A percentile compares a stretch with the other conserved stretches of the same genome.
phyloP scores from a whole-genome alignment of 2,113 vertebrate genomes.

The Tupaia chinensis region DNA sequence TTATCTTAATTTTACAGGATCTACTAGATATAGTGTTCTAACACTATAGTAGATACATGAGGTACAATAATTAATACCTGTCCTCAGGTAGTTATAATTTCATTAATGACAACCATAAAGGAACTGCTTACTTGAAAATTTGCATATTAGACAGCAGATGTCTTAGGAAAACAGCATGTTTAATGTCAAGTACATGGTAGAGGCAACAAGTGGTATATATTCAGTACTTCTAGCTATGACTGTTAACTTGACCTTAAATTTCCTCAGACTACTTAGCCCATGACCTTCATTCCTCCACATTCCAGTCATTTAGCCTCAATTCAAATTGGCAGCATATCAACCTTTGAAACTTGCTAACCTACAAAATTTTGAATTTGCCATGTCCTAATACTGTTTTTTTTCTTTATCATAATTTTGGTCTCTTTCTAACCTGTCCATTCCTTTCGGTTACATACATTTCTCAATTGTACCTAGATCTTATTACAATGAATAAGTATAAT shows the following conservation, averaged over 20 bases:
- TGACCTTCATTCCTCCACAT: background rate
- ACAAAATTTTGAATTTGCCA: background rate
- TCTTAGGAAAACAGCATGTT: background rate
- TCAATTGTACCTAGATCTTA: background rate
- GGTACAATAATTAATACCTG: background rate
- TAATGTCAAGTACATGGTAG: background rate
- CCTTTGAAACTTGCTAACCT: background rate
- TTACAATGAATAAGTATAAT: background rate
- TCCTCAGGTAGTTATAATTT: background rate
- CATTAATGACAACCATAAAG: background rate
- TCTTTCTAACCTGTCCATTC: background rate
- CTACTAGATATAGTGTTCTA: background rate
- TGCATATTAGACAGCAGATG: background rate
- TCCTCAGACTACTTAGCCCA: background rate
- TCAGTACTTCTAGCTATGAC: background rate
- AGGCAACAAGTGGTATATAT: background rate
- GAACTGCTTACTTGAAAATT: background rate
- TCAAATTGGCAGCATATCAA: background rate
- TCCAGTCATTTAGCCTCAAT: background rate
- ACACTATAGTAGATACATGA: background rate
- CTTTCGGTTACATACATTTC: background rate
- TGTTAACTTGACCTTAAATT: background rate
- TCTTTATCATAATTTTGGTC: background rate
- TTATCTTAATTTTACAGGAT: slow-evolving; percentile 9
- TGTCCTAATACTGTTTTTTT: background rate